Conservation (phyloP, 2,888 invertebrate genomes). For the Sialis lutaria region DNA sequence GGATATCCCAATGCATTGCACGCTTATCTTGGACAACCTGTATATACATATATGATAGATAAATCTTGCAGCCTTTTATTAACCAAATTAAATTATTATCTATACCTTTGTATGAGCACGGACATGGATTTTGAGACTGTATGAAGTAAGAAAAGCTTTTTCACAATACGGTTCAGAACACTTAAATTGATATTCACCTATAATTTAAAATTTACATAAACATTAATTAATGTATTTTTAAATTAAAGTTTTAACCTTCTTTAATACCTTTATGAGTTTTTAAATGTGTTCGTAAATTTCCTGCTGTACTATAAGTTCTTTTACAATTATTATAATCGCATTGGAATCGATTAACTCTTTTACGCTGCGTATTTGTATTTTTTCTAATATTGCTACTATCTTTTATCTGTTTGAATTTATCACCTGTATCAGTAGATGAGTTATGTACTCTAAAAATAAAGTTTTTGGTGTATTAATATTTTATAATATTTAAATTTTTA, state of each 20-base stretch:
- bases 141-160: constrained; percentile 87
- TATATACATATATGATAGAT: too few species aligned
- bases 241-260: background rate
- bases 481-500: too few species aligned
- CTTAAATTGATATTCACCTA: constrained; percentile 89
- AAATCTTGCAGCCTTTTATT: background rate
- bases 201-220: constrained; percentile 15
- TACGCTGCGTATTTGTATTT: too few species aligned
- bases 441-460: too few species aligned
- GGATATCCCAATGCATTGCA: too few species aligned
- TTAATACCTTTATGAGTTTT: constrained; percentile 81
- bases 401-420: background rate
- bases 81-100: background rate
- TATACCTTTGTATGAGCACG: constrained; percentile 74
- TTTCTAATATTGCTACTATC: too few species aligned
- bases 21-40: too few species aligned
- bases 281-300: constrained; percentile 86
- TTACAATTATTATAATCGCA: constrained; percentile 82
- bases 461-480: too few species aligned
- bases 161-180: constrained; percentile 76
- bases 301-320: constrained; percentile 82
- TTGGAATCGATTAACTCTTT: constrained; percentile 49
- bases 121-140: constrained; percentile 86
- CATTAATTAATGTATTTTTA: background rate
- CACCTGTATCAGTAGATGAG: too few species aligned